A percentile compares a stretch with the other conserved stretches of the same genome.
phyloP scores from a whole-genome alignment of 2,797 vertebrate genomes.

The Anolis apletophallus region DNA sequence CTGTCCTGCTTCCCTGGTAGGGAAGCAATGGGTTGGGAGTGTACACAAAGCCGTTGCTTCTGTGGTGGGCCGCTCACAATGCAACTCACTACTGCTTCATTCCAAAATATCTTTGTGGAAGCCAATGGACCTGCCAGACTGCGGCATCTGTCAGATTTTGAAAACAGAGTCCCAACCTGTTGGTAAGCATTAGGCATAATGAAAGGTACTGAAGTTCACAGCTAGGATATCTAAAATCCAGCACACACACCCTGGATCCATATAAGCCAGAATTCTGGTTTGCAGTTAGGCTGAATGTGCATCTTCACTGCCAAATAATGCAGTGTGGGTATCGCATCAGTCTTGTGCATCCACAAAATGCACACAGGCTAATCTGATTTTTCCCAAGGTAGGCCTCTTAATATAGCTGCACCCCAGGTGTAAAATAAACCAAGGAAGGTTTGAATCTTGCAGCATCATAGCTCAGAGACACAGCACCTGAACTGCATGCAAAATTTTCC shows the following conservation, averaged over 20 bases:
- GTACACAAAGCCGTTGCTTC: neutral
- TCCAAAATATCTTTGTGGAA: neutral
- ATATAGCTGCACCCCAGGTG: no score
- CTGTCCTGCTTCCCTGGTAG: neutral
- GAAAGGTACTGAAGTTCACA: neutral
- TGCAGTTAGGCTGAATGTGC: constrained; percentile 8
- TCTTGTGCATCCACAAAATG: no score
- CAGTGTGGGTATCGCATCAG: no score
- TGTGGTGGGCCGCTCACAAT: neutral
- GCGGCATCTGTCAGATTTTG: neutral
- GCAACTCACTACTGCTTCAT: neutral
- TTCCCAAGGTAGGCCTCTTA: no score
- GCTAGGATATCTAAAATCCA: neutral
- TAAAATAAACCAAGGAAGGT: no score
- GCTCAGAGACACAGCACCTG: neutral
- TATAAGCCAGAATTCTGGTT: neutral
- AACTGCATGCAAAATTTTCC: neutral
- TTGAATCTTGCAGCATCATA: no score
- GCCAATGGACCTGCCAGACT: neutral
- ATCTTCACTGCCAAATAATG: neutral
- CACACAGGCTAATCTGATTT: no score
- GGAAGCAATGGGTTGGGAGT: neutral
- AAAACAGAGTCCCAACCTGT: neutral
- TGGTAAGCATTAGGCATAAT: no score
- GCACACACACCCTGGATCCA: neutral